A percentile compares a stretch with the other conserved stretches of the same genome.
Conservation (phyloP, 2,888 invertebrate species). For the Neuroscelio doddi region DNA sequence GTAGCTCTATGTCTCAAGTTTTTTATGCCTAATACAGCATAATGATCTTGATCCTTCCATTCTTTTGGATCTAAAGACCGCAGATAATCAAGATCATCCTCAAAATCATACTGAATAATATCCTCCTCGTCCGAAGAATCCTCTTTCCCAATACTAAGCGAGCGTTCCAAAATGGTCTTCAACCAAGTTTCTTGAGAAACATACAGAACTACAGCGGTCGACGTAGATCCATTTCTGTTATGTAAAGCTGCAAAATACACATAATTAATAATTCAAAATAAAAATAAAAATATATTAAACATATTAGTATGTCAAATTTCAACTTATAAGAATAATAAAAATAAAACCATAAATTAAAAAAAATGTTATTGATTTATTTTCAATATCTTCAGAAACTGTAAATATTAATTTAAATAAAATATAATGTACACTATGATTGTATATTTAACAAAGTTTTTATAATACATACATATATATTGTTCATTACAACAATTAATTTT, state of each 20-base stretch:
- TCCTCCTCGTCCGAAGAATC: constrained; percentile 63
- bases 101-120: constrained; percentile 73
- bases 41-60: constrained; percentile 99
- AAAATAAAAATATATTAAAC: too few relatives aligned
- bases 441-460: too few relatives aligned
- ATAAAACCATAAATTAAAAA: too few relatives aligned
- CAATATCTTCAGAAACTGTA: too few relatives aligned
- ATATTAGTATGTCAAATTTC: too few relatives aligned
- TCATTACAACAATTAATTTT: too few relatives aligned
- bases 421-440: too few relatives aligned
- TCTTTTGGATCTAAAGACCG: constrained; percentile 94
- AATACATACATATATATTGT: too few relatives aligned
- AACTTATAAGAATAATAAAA: too few relatives aligned
- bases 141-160: constrained; percentile 23
- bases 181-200: constrained; percentile 66
- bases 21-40: constrained; percentile 93
- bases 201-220: constrained; percentile 60
- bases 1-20: constrained; percentile 88
- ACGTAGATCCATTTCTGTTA: neutral
- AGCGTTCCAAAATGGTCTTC: constrained; percentile 61
- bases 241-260: constrained; percentile 3
- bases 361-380: constrained; percentile 3
- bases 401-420: too few relatives aligned
- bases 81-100: constrained; percentile 87
- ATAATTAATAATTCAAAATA: too few relatives aligned